Evolutionary conservation across 2,113 vertebrate genomes (phyloP).

Genomic region (Heliornis fulica): DNA sequence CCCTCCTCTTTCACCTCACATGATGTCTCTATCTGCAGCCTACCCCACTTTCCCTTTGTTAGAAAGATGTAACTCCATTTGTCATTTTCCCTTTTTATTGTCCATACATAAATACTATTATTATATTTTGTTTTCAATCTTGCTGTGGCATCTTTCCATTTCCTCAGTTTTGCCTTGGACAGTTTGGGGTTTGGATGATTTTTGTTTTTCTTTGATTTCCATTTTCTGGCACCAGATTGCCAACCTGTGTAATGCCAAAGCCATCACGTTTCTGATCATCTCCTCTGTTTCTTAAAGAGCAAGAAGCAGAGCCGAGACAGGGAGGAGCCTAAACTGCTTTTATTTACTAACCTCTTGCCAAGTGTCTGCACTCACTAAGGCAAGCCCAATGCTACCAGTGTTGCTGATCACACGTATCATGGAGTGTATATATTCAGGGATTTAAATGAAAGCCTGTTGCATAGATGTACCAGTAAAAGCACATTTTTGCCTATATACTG

Average conservation of each 20-base stretch:
- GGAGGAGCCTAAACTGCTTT: neutral
- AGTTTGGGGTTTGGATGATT: neutral
- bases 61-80: constrained; percentile 1
- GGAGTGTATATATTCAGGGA: neutral
- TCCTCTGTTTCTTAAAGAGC: neutral
- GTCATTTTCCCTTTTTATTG: neutral
- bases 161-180: neutral
- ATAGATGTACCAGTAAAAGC: neutral
- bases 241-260: neutral
- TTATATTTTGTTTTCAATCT: neutral
- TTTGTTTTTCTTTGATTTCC: neutral
- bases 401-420: neutral
- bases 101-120: neutral
- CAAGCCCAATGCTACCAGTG: neutral
- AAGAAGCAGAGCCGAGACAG: neutral
- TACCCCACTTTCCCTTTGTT: neutral
- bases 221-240: neutral
- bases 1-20: neutral
- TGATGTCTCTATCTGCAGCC: neutral
- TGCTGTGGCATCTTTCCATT: neutral
- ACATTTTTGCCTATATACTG: neutral
- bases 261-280: neutral
- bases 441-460: neutral
- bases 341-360: neutral
- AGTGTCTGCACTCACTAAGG: neutral